phyloP scores from a whole-genome alignment of 2,888 invertebrate species.

The Pteria penguin region DNA sequence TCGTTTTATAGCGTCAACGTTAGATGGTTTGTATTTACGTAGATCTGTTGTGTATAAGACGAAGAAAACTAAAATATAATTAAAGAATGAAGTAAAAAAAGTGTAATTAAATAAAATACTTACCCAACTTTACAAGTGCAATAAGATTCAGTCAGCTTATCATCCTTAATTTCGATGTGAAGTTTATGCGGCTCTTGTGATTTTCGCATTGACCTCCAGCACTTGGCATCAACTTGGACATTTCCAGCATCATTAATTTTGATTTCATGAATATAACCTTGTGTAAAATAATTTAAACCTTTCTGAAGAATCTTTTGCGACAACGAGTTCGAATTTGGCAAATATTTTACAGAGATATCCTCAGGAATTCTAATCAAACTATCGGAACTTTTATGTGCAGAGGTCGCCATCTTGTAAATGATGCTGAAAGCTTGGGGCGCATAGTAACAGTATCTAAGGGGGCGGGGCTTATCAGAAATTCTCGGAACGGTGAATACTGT shows the following conservation, averaged over 20 bases:
- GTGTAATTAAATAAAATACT: not conserved
- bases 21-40: not conserved
- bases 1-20: not conserved
- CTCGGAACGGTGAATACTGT: not conserved
- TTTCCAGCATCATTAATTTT: too few species aligned
- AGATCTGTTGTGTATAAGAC: too few species aligned
- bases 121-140: not conserved
- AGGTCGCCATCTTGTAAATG: not conserved
- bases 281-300: slow-evolving; percentile 17
- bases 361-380: not conserved
- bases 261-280: slow-evolving; percentile 22
- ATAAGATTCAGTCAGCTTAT: not conserved
- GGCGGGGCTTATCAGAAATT: not conserved
- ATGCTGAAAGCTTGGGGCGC: not conserved
- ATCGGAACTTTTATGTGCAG: not conserved
- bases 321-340: not conserved
- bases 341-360: slow-evolving; percentile 1
- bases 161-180: not conserved
- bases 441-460: not conserved
- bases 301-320: not conserved
- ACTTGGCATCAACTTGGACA: not conserved
- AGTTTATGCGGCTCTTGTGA: not conserved
- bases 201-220: not conserved
- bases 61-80: not conserved
- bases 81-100: not conserved